Percentiles rank a stretch among this genome's conserved stretches.
Conservation (phyloP, 2,888 invertebrate species). For the Caenorhabditis plicata region DNA sequence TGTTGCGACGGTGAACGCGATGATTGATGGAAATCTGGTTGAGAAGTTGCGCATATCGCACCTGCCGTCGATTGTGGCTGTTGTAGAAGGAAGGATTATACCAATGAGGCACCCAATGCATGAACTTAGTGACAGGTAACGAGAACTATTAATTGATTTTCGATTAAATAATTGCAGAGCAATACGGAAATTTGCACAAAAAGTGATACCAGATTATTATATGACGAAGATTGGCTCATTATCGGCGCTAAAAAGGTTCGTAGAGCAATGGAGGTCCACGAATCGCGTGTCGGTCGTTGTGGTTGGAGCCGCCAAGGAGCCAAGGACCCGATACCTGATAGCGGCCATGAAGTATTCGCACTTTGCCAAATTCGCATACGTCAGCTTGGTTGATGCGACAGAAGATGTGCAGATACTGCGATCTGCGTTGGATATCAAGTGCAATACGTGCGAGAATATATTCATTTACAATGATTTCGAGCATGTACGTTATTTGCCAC, state of each 20-base stretch:
- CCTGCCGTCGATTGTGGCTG: constrained; percentile 67
- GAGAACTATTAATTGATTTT: no score
- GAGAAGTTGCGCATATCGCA: constrained; percentile 65
- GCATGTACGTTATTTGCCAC: constrained; percentile 43
- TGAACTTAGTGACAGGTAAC: constrained; percentile 50
- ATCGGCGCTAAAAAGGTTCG: constrained; percentile 47
- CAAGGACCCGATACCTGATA: constrained; percentile 59
- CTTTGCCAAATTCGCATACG: constrained; percentile 61
- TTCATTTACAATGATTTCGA: constrained; percentile 68
- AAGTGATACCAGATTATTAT: constrained; percentile 64
- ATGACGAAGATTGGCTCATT: constrained; percentile 42
- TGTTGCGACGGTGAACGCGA: constrained; percentile 67
- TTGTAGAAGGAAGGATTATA: constrained; percentile 67
- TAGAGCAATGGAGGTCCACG: constrained; percentile 55
- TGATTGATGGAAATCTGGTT: constrained; percentile 65
- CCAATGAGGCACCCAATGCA: constrained; percentile 56
- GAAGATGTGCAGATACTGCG: constrained; percentile 36
- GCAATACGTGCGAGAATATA: constrained; percentile 66
- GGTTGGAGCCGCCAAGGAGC: constrained; percentile 51
- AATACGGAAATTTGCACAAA: constrained; percentile 66
- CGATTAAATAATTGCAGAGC: constrained; percentile 24
- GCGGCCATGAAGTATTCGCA: constrained; percentile 58
- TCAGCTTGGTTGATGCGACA: constrained; percentile 19
- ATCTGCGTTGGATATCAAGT: constrained; percentile 53
- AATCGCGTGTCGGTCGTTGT: constrained; percentile 59